Percentiles rank a stretch among this genome's conserved stretches.
Evolutionary conservation across 1,140 invertebrate genomes (phyloP).

Genomic region (Kradibia gibbosae): DNA sequence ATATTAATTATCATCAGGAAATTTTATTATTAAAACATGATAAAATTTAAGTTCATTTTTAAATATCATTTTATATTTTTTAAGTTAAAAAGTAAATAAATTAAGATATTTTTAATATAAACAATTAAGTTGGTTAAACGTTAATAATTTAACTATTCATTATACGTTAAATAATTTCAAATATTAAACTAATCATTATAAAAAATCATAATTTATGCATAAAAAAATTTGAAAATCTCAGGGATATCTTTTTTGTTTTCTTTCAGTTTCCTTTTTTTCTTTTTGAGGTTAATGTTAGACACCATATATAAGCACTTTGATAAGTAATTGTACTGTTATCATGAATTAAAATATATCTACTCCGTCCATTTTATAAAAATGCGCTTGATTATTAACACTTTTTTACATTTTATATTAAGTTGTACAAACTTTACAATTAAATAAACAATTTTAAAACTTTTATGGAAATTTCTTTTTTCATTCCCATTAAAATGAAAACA

Average conservation of each 20-base stretch:
- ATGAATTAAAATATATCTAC: slow-evolving; percentile 12
- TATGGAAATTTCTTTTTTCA: background rate
- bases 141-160: background rate
- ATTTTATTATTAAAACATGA: too few species aligned
- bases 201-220: background rate
- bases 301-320: background rate
- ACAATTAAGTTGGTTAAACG: too few species aligned
- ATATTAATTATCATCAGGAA: too few species aligned
- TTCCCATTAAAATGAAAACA: too few species aligned
- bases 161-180: background rate
- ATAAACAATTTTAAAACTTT: slow-evolving; percentile 18
- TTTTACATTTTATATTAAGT: slow-evolving; percentile 44
- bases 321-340: slow-evolving; percentile 12
- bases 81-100: too few species aligned
- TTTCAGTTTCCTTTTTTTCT: background rate
- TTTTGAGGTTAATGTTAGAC: background rate
- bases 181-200: background rate
- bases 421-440: slow-evolving; percentile 16
- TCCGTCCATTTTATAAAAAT: slow-evolving; percentile 37
- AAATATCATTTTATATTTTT: too few species aligned
- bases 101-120: too few species aligned
- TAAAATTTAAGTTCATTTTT: too few species aligned
- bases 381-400: slow-evolving; percentile 5
- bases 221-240: slow-evolving; percentile 13
- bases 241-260: background rate